These are phyloP conservation scores for Zophobas morio DNA, from an alignment of 1,140 invertebrate species.

Conservation along the genomic window DNA sequence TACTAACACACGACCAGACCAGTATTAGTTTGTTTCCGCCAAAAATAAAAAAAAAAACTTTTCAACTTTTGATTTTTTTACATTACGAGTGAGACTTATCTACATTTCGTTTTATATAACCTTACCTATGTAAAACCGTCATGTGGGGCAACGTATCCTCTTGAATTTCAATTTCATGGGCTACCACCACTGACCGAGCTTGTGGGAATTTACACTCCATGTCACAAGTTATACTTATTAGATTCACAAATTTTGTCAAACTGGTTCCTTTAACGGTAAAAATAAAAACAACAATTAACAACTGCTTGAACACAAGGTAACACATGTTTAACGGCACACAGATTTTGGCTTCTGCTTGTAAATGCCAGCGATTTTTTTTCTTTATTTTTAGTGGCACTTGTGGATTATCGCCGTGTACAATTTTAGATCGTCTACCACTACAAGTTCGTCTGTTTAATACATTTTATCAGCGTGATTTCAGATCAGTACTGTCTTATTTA, in stretches of 20 bases:
- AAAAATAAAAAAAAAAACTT: too few relatives aligned
- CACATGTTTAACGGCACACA: conserved; percentile 32
- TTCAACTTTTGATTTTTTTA: background rate
- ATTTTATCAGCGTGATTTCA: conserved; percentile 38
- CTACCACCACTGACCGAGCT: conserved; percentile 37
- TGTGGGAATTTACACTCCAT: conserved; percentile 47
- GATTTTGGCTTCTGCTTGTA: conserved; percentile 18
- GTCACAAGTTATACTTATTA: conserved; percentile 16
- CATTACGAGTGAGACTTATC: background rate
- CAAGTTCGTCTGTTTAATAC: conserved; percentile 21
- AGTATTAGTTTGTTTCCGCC: too few relatives aligned
- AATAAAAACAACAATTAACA: conserved; percentile 24
- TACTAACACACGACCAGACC: too few relatives aligned
- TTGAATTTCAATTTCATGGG: conserved; percentile 35
- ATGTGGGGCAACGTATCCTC: conserved; percentile 42
- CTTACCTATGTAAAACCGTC: conserved; percentile 51
- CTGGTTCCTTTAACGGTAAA: conserved; percentile 14
- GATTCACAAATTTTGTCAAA: conserved; percentile 17
- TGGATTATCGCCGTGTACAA: conserved; percentile 47
- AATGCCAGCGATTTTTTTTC: conserved; percentile 51
- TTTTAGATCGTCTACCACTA: conserved; percentile 37
- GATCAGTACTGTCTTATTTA: conserved; percentile 20
- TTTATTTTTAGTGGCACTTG: conserved; percentile 55
- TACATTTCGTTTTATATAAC: background rate
- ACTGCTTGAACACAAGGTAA: conserved; percentile 38